Evolutionary conservation across 2,797 vertebrate genomes (phyloP), one percentile per base, ranked within the genome.

Genomic region (Acanthornis magna): DNA sequence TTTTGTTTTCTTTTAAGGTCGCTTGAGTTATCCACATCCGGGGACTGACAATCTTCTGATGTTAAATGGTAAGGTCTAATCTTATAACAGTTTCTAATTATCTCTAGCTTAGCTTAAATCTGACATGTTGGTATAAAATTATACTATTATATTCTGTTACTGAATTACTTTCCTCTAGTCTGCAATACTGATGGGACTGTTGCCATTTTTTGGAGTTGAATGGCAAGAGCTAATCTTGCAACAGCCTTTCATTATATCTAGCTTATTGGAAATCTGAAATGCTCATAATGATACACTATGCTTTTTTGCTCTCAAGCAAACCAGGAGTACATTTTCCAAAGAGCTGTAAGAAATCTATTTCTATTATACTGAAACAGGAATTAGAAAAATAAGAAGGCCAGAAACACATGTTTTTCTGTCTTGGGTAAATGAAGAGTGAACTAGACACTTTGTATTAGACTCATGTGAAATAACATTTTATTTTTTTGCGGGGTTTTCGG

Each of bases 11-110:
- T 94, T 96, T 97, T 97, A 98, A 99, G 99, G 99, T 98, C 99
- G 99, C 89, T 98, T 99, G 98, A 99, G 98, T 98, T 99, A 99
- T 95, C 98, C 99, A 92, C 98, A 99, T 98, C 99, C 98, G 36
- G 99, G 98, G 97, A 98, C 99, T 95, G 99, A 99, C 96, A 99
- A 98, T 98, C 99, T 99, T 95, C 98, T 99, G 97, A 99, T 99
- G 99, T 98, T 99, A 98, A 99, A 99, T 98, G 99, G 99, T 99
- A 98, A 99, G 98, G 98, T 98, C 98, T 96, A 85, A 83, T 95
- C 95, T 83, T 93, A 5, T 65, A 96, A 83, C 55, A 92, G 92
- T 95, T 97, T 97, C 63, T 95, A 71, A 95, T 96, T 95, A 94
- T 97, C 92, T 97, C 48, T 72, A 96, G 34, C 92, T 96, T 93